Percentiles rank a stretch among this genome's conserved stretches.
Evolutionary conservation across 1,140 invertebrate genomes (phyloP).

Genomic region (Apis florea): DNA sequence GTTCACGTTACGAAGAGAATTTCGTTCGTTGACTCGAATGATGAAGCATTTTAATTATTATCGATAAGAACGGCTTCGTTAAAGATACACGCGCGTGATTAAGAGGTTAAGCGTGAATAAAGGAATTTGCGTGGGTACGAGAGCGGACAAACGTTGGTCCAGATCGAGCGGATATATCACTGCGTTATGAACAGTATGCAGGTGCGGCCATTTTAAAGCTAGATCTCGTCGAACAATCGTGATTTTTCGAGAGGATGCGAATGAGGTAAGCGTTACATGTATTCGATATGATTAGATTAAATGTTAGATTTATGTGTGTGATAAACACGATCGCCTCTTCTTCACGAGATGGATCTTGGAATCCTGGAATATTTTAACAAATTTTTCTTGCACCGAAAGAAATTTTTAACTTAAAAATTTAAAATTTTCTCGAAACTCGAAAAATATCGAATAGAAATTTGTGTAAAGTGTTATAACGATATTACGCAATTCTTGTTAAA

Average conservation of each 20-base stretch:
- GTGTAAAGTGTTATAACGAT: neutral
- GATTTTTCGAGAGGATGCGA: slow-evolving; percentile 42
- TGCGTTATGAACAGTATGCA: slow-evolving; percentile 64
- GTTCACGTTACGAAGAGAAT: neutral
- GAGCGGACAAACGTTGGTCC: slow-evolving; percentile 27
- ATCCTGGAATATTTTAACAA: no score
- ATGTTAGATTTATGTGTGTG: neutral
- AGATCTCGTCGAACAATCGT: slow-evolving; percentile 55
- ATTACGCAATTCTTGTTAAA: neutral
- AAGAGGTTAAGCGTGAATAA: slow-evolving; percentile 19
- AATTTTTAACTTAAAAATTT: neutral
- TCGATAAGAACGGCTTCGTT: neutral
- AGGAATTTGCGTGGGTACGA: slow-evolving; percentile 60
- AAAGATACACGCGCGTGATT: neutral
- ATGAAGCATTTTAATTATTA: neutral
- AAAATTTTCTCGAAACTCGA: no score
- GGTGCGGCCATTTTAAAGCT: slow-evolving; percentile 62
- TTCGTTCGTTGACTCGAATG: neutral
- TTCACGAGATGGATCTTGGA: no score
- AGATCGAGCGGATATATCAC: slow-evolving; percentile 18
- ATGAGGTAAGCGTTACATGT: neutral
- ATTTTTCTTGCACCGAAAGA: no score
- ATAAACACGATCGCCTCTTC: no score
- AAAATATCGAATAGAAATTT: neutral
- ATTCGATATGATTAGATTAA: slow-evolving; percentile 10